Percentiles rank a stretch among this genome's conserved stretches.
Conservation (phyloP, 2,888 invertebrate species). For the Hofmannophila pseudospretella region DNA sequence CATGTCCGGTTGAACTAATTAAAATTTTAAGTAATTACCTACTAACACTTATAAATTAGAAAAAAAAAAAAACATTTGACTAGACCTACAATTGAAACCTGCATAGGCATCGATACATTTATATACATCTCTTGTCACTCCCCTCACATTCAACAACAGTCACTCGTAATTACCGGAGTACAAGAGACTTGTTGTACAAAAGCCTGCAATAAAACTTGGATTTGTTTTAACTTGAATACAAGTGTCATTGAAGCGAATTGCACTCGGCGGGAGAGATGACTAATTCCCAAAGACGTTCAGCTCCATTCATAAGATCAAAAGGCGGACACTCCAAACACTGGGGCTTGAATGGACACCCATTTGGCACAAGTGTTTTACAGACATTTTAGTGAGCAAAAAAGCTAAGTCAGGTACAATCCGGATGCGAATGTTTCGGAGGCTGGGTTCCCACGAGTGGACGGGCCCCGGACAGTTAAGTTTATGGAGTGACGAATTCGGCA, state of each 20-base stretch:
- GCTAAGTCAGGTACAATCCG: constrained; percentile 57
- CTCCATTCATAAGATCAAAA: constrained; percentile 27
- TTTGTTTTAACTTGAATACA: constrained; percentile 30
- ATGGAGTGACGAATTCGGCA: constrained; percentile 60
- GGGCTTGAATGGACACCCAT: constrained; percentile 49
- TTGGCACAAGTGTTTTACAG: constrained; percentile 66
- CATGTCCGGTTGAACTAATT: neutral
- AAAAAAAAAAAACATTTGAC: no score
- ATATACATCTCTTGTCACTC: no score
- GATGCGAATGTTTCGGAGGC: constrained; percentile 57
- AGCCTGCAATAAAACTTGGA: constrained; percentile 23
- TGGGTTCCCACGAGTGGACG: constrained; percentile 61
- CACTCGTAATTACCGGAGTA: neutral
- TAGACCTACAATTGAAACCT: no score
- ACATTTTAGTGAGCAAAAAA: constrained; percentile 42
- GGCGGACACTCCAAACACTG: constrained; percentile 41
- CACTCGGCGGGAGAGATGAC: constrained; percentile 24
- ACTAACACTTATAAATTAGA: no score
- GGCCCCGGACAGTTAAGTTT: constrained; percentile 25
- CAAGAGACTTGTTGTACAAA: constrained; percentile 6
- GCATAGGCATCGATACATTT: no score
- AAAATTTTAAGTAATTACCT: neutral
- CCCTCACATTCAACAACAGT: neutral
- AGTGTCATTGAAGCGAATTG: constrained; percentile 27
- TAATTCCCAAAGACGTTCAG: constrained; percentile 25